Base-by-base conservation (phyloP, 2,888 invertebrate genomes). In the Falcaria lacertinaria region DNA sequence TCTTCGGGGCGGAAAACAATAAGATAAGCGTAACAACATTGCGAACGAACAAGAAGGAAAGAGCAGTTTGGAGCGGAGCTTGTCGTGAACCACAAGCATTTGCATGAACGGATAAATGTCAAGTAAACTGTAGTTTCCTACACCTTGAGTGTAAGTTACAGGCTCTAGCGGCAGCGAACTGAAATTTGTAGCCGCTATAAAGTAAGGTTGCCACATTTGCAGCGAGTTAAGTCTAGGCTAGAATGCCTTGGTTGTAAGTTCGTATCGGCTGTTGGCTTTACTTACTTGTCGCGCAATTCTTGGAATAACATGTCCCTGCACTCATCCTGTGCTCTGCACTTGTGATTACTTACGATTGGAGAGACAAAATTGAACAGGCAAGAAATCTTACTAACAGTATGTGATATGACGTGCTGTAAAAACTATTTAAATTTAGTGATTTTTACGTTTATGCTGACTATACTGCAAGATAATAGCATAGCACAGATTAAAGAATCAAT, bases 41-140 rank as follows among this genome's bases (percentile, higher is more conserved):
- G 4, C n/a, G n/a, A n/a, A 33, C 32, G 34, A 43, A 46, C 40
- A 44, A 17, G 37, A 42, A 48, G 42, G 42, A 38, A 45, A 48
- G 40, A 42, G 48, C 44, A 44, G 44, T 48, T 42, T 34, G 44
- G 35, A 44, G 37, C 44, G 57, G 62, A 54, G 68, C 60, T 62
- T 66, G 69, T 68, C 67, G 68, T 47, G 61, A 52, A 50, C 60
- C 54, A 56, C 62, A 60, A 64, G 62, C 64, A 66, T 71, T 69
- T 67, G 70, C 69, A 69, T 60, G 64, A 58, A 59, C 59, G 52
- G 61, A 62, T 57, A 57, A 54, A 57, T 65, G 62, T 64, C 65
- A 64, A 61, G 62, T 60, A 50, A 57, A 64, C 44, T 46, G 52
- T 57, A 37, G 37, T 15, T 15, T 37, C 22, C 1, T 15, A 22